phyloP scores from a whole-genome alignment of 2,113 vertebrate genomes.

The Vidua macroura region DNA sequence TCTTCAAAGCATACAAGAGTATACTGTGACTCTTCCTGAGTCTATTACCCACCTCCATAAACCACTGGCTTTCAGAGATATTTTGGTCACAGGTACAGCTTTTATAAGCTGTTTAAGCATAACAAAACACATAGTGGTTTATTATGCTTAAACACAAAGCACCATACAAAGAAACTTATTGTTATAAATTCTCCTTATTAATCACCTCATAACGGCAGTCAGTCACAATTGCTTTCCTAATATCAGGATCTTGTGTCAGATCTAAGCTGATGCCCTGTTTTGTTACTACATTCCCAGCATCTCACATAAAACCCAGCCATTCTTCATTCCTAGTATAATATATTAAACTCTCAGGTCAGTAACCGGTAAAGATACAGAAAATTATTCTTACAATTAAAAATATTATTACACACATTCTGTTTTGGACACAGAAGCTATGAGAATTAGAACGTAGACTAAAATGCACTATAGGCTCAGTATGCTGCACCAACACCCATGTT shows the following conservation, averaged over 20 bases:
- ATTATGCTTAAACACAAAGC: too few relatives aligned
- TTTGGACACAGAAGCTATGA: not conserved
- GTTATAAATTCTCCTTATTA: not conserved
- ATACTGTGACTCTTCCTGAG: not conserved
- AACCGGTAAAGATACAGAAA: not conserved
- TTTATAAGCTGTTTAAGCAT: not conserved
- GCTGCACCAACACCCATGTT: not conserved
- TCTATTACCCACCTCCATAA: not conserved
- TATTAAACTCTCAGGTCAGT: not conserved
- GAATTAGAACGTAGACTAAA: not conserved
- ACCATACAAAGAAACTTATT: not conserved
- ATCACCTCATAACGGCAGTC: not conserved
- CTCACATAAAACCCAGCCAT: not conserved
- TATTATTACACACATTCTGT: not conserved
- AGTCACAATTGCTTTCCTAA: not conserved
- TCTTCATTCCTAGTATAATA: not conserved
- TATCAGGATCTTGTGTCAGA: not conserved
- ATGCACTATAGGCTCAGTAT: not conserved
- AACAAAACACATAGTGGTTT: not conserved
- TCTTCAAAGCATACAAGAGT: not conserved
- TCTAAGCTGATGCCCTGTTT: not conserved
- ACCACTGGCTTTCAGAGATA: not conserved
- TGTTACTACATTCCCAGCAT: not conserved
- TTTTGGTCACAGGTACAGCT: not conserved
- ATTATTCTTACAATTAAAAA: not conserved